Percentiles rank a stretch among this genome's conserved stretches.
Conservation (phyloP, 2,797 vertebrate genomes). For the Muscicapa striata region DNA sequence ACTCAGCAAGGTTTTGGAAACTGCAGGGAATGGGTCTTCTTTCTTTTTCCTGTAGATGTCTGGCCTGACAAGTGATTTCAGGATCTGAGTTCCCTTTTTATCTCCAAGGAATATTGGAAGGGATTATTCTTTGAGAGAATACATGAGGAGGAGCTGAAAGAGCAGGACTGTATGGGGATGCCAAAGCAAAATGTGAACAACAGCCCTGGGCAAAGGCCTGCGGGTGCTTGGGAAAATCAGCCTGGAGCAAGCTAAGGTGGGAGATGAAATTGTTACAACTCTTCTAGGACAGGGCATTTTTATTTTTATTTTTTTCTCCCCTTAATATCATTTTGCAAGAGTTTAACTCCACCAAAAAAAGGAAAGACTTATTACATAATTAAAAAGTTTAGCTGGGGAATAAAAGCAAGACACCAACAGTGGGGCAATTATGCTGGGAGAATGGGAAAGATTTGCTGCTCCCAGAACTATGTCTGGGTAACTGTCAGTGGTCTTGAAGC, state of each 20-base stretch:
- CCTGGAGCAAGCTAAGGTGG: background rate
- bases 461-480: background rate
- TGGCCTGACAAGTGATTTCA: background rate
- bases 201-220: background rate
- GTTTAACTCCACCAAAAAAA: background rate
- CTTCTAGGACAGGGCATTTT: background rate
- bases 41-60: background rate
- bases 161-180: background rate
- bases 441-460: background rate
- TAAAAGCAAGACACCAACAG: background rate
- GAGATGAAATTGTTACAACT: background rate
- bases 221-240: background rate
- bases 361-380: too few species aligned
- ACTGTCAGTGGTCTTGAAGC: background rate
- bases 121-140: background rate
- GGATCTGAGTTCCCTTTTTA: background rate
- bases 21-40: background rate
- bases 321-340: background rate
- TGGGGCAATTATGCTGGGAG: rapidly evolving
- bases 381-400: background rate
- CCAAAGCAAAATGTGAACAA: background rate
- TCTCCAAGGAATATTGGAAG: background rate
- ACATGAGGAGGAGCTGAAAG: background rate
- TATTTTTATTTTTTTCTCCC: rapidly evolving
- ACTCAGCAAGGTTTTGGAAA: background rate